phyloP scores from a whole-genome alignment of 2,113 vertebrate species.

The Rhizomys pruinosus region DNA sequence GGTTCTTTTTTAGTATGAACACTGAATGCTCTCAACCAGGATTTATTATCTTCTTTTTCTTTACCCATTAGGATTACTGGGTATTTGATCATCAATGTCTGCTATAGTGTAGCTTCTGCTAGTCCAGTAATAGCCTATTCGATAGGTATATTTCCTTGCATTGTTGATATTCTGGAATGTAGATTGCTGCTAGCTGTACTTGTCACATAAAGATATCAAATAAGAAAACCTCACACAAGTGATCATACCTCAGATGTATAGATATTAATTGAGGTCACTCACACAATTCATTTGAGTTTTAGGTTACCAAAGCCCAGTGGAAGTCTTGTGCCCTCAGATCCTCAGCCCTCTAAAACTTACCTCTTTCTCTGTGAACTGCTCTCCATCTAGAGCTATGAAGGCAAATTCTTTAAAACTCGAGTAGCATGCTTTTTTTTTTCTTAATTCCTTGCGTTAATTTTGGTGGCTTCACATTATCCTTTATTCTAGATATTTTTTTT shows the following conservation, averaged over 20 bases:
- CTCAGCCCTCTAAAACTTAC: neutral
- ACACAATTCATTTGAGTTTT: neutral
- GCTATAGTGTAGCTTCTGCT: neutral
- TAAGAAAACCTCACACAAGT: neutral
- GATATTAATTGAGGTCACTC: neutral
- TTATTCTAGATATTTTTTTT: neutral
- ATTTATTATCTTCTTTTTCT: constrained; percentile 45
- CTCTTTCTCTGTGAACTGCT: neutral
- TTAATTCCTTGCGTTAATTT: constrained; percentile 38
- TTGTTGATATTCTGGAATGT: neutral
- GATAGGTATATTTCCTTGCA: neutral
- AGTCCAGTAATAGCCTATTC: neutral
- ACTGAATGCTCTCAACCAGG: too few species aligned
- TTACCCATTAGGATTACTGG: neutral
- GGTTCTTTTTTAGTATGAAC: too few species aligned
- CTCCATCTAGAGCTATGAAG: constrained; percentile 17
- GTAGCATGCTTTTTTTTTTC: too few species aligned
- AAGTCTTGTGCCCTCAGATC: neutral
- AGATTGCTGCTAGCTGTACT: neutral
- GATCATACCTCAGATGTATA: neutral
- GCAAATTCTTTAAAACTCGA: neutral
- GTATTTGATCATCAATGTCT: constrained; percentile 35
- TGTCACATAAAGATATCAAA: neutral
- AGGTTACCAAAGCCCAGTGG: neutral
- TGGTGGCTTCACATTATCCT: neutral